Evolutionary conservation across 2,113 vertebrate genomes (phyloP), one percentile per base, ranked within the genome.

Genomic region (Otus sunia): DNA sequence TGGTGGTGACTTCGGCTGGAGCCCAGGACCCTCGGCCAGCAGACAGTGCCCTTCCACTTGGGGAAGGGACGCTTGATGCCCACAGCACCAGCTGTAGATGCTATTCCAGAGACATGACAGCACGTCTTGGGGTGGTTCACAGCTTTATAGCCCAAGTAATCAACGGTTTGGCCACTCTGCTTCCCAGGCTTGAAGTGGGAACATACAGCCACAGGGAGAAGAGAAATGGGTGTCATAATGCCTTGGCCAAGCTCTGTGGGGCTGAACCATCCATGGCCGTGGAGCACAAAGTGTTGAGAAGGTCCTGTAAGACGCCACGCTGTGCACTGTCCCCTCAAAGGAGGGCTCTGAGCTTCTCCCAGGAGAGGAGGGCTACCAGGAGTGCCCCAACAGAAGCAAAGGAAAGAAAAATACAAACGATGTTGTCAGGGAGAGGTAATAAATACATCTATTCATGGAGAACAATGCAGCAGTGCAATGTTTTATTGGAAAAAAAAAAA

Each of bases 391-490:
- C 0, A n/a, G 58, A 50, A 47, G 30, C 27, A 37, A 73, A 77
- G 60, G 36, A 62, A 41, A 49, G 71, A 39, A n/a, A 75, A 63
- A 37, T 11, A 22, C 19, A 32, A 45, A 34, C 0, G 0, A 13
- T 2, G 2, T 12, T 37, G 34, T 62, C 25, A 58, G 37, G 49
- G 32, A 76, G 71, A 72, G 82, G 78, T 27, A 94, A 91, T 47
- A 88, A 93, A 68, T 30, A 77, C 14, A 0, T 78, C 76, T 52
- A 6, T 89, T 88, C 49, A 45, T 60, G 88, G 78, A 96, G 88
- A 89, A 94, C 90, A 95, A 96, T 94, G 96, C 94, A 95, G 97
- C 96, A 97, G 95, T 97, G 97, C 97, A 97, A 97, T 95, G 94
- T 97, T 97, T 97, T 97, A 97, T 97, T 97, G 95, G 36, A 94